Evolutionary conservation across 2,113 vertebrate genomes (phyloP), one percentile per base, ranked within the genome.

Genomic region (Prolemur simus): DNA sequence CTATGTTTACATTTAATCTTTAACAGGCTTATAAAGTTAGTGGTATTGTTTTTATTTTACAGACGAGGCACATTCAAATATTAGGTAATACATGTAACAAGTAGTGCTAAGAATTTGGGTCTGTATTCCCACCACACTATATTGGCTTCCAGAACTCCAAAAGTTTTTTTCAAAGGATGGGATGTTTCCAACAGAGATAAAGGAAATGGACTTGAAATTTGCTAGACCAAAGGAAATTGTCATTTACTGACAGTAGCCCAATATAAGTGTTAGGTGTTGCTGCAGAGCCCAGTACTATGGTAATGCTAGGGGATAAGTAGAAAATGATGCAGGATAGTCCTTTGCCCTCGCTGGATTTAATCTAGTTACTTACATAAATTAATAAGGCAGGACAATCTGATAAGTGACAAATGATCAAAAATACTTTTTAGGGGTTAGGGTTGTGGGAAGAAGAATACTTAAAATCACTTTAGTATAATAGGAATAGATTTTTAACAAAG

Each of bases 401-500:
- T 92, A 73, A 64, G 58, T 90, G 52, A 92, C 47, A 78, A 25
- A 69, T 89, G 29, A 63, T 78, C 78, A 95, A 27, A 69, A 88
- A 25, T 85, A 86, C 15, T 86, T 60, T 86, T 60, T 18, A 39
- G 29, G 34, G 21, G 27, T 83, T 32, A 87, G 69, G 7, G 25
- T 56, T 88, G 8, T 84, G 17, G 63, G 29, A 66, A 96, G 42
- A 85, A 89, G 37, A 64, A 81, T 66, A 60, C 71, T 83, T 45
- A 92, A 91, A 66, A 74, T 64, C 49, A n/a, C 34, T 88, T 93
- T 64, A 76, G 13, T 69, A 78, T 88, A 88, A 74, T 45, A 54
- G 29, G 8, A 84, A 82, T 88, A 96, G 20, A 86, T 85, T 91
- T 91, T 93, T 84, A 85, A 74, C 49, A 86, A 77, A 94, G 10